Evolutionary conservation across 2,797 vertebrate species (phyloP).

Genomic region (Hippoglossus hippoglossus): DNA sequence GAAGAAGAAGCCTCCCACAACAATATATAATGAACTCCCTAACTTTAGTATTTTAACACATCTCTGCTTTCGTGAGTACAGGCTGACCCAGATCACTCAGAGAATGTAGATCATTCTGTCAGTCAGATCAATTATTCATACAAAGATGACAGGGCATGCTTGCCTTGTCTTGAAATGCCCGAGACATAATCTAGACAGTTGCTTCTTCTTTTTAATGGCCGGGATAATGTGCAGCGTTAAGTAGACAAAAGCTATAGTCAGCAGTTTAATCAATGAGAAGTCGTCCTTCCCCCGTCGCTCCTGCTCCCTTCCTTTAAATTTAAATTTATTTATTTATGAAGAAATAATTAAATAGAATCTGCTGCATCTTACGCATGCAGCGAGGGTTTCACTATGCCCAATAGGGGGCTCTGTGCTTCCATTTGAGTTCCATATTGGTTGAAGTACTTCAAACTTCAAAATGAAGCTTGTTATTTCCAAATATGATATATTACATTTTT

Average conservation of each 20-base stretch:
- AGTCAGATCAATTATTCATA: conserved; percentile 79
- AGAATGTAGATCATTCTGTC: conserved; percentile 63
- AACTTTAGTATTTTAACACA: conserved; percentile 41
- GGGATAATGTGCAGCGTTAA: conserved; percentile 49
- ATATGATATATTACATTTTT: no score
- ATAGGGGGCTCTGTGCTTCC: conserved; percentile 51
- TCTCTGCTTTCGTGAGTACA: conserved; percentile 33
- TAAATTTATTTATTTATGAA: not conserved
- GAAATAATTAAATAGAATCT: not conserved
- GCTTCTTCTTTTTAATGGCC: conserved; percentile 51
- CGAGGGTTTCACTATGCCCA: conserved; percentile 28
- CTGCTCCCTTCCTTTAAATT: conserved; percentile 15
- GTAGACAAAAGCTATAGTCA: conserved; percentile 48
- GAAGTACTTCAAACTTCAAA: not conserved
- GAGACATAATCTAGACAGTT: conserved; percentile 50
- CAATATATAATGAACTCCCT: conserved; percentile 30
- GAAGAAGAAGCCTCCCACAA: not conserved
- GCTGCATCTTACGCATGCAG: not conserved
- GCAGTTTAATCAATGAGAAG: conserved; percentile 52
- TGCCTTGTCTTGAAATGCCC: conserved; percentile 45
- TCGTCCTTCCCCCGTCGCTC: not conserved
- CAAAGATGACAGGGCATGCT: conserved; percentile 50
- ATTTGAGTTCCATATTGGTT: not conserved
- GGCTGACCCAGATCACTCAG: conserved; percentile 72
- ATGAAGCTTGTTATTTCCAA: not conserved